Evolutionary conservation across 1,140 invertebrate species (phyloP).

Genomic region (Laodelphax striatellus): DNA sequence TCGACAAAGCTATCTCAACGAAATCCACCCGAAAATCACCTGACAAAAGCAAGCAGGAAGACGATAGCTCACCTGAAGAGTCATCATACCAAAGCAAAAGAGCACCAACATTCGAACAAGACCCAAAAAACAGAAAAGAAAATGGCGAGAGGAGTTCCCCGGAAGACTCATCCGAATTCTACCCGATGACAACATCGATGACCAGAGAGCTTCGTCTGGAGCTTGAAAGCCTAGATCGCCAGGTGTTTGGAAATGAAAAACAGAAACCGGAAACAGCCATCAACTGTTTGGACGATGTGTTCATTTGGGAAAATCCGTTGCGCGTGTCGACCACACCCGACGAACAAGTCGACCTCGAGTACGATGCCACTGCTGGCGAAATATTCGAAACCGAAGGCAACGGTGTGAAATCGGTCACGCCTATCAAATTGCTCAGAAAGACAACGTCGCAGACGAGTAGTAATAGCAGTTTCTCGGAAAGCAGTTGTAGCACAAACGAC

Average conservation of each 20-base stretch:
- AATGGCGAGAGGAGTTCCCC: slow-evolving; percentile 49
- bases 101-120: no score
- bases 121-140: slow-evolving; percentile 28
- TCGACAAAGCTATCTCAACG: slow-evolving; percentile 33
- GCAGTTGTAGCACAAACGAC: not conserved
- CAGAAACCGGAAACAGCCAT: slow-evolving; percentile 23
- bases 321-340: slow-evolving; percentile 47
- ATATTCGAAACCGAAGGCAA: slow-evolving; percentile 18
- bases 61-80: slow-evolving; percentile 25
- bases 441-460: slow-evolving; percentile 23
- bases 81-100: no score
- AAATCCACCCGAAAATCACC: slow-evolving; percentile 22
- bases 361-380: slow-evolving; percentile 31
- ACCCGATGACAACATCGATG: slow-evolving; percentile 75
- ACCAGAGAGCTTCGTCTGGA: slow-evolving; percentile 66
- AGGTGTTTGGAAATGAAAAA: slow-evolving; percentile 46
- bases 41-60: slow-evolving; percentile 28
- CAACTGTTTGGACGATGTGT: slow-evolving; percentile 41
- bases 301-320: slow-evolving; percentile 64
- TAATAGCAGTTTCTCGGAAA: slow-evolving; percentile 1
- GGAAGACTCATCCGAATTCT: slow-evolving; percentile 68
- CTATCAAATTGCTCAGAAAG: slow-evolving; percentile 35
- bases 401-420: slow-evolving; percentile 45
- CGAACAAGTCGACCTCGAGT: slow-evolving; percentile 53
- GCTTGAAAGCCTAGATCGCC: slow-evolving; percentile 66